phyloP scores from a whole-genome alignment of 2,113 vertebrate species.

The Emydocephalus ijimae region DNA sequence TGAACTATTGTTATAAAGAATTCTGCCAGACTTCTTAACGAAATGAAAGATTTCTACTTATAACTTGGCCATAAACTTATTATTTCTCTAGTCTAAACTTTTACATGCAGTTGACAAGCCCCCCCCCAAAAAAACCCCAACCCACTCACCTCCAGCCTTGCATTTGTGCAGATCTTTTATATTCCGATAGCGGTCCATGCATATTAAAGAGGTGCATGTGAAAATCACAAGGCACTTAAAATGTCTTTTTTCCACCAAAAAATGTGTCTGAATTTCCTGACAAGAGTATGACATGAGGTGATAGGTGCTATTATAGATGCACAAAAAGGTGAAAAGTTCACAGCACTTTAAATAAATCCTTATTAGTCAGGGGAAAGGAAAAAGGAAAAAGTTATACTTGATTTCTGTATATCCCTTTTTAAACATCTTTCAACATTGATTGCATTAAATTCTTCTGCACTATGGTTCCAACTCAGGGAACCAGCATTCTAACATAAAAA shows the following conservation, averaged over 20 bases:
- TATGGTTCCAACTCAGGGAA: constrained; percentile 13
- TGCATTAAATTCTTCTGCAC: constrained; percentile 40
- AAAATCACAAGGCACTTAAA: constrained; percentile 57
- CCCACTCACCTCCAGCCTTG: neutral
- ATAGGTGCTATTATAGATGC: constrained; percentile 52
- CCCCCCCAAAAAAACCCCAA: neutral
- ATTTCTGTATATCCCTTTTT: constrained; percentile 34
- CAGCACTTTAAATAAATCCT: constrained; percentile 55
- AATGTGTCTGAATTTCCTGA: constrained; percentile 52
- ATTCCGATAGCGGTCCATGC: neutral
- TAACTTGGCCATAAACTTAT: neutral
- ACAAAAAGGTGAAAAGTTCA: constrained; percentile 65
- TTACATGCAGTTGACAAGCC: neutral
- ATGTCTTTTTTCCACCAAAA: constrained; percentile 36
- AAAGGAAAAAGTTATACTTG: constrained; percentile 38
- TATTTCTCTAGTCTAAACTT: constrained; percentile 15
- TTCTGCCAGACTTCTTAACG: neutral
- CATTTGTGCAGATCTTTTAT: constrained; percentile 19
- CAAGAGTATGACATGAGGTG: constrained; percentile 57
- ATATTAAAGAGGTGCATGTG: constrained; percentile 36
- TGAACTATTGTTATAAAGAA: neutral
- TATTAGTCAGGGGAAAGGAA: constrained; percentile 19
- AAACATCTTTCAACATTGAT: constrained; percentile 29
- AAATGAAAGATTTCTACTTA: neutral
- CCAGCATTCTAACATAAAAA: neutral